Percentiles rank a stretch among this genome's conserved stretches.
phyloP scores from a whole-genome alignment of 2,888 invertebrate genomes.

The Nomada goodeniana region DNA sequence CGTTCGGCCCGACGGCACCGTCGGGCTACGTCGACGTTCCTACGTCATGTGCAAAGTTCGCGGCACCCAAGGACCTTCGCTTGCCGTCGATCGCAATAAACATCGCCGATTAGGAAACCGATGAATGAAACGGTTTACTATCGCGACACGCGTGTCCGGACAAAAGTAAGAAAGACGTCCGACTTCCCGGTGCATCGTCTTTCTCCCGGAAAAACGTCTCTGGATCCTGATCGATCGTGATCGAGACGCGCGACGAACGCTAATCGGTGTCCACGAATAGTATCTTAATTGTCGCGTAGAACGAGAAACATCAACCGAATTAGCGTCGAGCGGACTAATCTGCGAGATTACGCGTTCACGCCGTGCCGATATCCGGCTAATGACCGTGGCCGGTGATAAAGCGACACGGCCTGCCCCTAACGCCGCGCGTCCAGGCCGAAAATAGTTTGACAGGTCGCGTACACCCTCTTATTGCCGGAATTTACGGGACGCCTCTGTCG shows the following conservation, averaged over 20 bases:
- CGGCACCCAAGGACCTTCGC: background rate
- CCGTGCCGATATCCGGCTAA: conserved; percentile 1
- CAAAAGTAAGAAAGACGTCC: conserved; percentile 2
- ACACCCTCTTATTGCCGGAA: conserved; percentile 51
- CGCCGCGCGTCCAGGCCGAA: background rate
- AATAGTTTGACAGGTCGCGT: conserved; percentile 47
- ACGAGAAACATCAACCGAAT: background rate
- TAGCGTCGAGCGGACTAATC: background rate
- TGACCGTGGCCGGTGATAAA: conserved; percentile 13
- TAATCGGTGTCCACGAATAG: background rate
- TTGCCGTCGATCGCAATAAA: background rate
- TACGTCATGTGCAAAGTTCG: conserved; percentile 21
- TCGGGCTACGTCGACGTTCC: conserved; percentile 4
- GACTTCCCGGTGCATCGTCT: conserved; percentile 41
- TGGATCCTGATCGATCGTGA: too few relatives aligned
- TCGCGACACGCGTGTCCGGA: background rate
- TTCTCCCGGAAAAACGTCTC: too few relatives aligned
- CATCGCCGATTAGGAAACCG: background rate
- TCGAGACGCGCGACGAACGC: background rate
- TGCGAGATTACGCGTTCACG: background rate
- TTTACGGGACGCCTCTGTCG: conserved; percentile 49
- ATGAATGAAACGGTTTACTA: conserved; percentile 54
- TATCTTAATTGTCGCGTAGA: conserved; percentile 2
- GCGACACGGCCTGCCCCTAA: conserved; percentile 17
- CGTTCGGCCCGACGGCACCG: background rate